Conservation (phyloP, 2,797 vertebrate species). For the Champsocephalus gunnari region DNA sequence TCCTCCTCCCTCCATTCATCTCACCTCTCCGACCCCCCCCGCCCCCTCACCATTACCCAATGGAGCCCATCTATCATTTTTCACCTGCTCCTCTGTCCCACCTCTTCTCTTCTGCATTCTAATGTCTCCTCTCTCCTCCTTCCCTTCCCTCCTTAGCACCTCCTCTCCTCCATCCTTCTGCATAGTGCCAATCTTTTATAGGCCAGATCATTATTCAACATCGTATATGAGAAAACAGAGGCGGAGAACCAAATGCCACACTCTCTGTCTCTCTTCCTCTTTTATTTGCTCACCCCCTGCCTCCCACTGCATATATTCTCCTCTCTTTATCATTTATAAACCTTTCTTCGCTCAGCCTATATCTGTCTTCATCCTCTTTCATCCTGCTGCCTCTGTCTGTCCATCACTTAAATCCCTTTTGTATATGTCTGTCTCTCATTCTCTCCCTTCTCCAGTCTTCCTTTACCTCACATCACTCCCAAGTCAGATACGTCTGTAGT, state of each 20-base stretch:
- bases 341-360: conserved; percentile 28
- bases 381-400: conserved; percentile 35
- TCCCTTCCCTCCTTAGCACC: conserved; percentile 3
- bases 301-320: conserved; percentile 32
- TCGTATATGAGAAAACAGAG: conserved; percentile 50
- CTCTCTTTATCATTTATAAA: conserved; percentile 35
- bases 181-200: conserved; percentile 41
- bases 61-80: conserved; percentile 70
- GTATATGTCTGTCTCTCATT: conserved; percentile 31
- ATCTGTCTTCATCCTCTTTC: conserved; percentile 38
- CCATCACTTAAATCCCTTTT: conserved; percentile 40
- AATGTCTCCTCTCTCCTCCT: conserved; percentile 24
- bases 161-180: conserved; percentile 33
- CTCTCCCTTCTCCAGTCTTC: conserved; percentile 18
- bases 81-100: conserved; percentile 50
- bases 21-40: conserved; percentile 29
- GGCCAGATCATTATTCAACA: conserved; percentile 64
- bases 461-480: conserved; percentile 21
- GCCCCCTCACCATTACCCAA: conserved; percentile 29
- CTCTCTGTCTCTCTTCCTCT: conserved; percentile 13
- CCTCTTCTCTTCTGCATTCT: conserved; percentile 35
- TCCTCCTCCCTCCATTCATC: conserved; percentile 45
- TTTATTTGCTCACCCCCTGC: background rate
- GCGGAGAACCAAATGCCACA: conserved; percentile 48
- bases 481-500: conserved; percentile 27